Conservation (phyloP, 2,113 vertebrate genomes). For the Blennius ocellaris region DNA sequence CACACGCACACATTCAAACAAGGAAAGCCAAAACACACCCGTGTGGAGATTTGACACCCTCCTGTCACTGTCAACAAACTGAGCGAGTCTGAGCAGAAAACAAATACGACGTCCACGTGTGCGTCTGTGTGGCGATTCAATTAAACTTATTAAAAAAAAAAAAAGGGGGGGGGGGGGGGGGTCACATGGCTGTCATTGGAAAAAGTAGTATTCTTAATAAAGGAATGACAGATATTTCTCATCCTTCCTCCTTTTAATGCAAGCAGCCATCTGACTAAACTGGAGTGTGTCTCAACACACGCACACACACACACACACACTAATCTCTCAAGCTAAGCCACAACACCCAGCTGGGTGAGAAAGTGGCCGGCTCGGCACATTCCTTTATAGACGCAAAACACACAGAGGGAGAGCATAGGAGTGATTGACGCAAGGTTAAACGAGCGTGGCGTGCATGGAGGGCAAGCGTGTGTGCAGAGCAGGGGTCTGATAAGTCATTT, state of each 20-base stretch:
- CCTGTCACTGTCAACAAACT: conserved; percentile 43
- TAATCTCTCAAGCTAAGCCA: conserved; percentile 69
- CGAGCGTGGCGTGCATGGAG: conserved; percentile 39
- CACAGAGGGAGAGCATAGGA: conserved; percentile 34
- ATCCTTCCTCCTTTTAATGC: conserved; percentile 28
- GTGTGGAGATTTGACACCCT: conserved; percentile 49
- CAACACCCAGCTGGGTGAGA: conserved; percentile 66
- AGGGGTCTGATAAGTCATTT: not conserved
- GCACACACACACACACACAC: conserved; percentile 17
- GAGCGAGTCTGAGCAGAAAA: conserved; percentile 24
- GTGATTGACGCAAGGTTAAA: conserved; percentile 49
- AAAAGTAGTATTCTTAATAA: conserved; percentile 30
- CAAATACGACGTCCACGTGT: not conserved
- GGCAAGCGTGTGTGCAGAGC: not conserved
- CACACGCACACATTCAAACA: not conserved
- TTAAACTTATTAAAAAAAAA: not conserved
- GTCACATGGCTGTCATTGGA: conserved; percentile 17
- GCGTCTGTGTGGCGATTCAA: not conserved
- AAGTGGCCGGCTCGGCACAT: conserved; percentile 74
- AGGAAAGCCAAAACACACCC: conserved; percentile 46
- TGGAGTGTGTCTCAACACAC: conserved; percentile 35
- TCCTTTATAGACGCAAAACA: conserved; percentile 69
- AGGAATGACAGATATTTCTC: conserved; percentile 48
- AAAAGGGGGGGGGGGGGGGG: too few species aligned
- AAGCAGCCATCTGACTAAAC: conserved; percentile 56